Percentiles rank a stretch among this genome's conserved stretches.
These are phyloP conservation scores for Seira ritae DNA, from an alignment of 2,888 invertebrate genomes.

Conservation along the genomic window DNA sequence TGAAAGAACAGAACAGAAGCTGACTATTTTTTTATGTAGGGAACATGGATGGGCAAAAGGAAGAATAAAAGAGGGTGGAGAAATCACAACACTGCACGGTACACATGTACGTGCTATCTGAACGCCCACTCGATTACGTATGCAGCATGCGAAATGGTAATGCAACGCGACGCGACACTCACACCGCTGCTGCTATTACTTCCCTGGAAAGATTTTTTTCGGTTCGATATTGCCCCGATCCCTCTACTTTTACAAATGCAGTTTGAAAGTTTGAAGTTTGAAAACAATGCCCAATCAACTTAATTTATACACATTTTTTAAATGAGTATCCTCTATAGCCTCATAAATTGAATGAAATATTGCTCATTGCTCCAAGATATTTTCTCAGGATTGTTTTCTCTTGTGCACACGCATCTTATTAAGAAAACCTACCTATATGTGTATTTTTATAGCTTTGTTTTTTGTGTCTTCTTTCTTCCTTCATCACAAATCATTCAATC, in stretches of 20 bases:
- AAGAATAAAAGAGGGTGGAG: slow-evolving; percentile 12
- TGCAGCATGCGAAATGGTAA: neutral
- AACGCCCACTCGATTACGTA: slow-evolving; percentile 10
- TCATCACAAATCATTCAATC: slow-evolving; percentile 28
- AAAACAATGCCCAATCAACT: slow-evolving; percentile 14
- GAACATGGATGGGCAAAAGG: neutral
- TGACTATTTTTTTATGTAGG: neutral
- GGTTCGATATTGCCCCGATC: too few species aligned
- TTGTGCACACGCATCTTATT: slow-evolving; percentile 1
- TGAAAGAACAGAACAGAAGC: slow-evolving; percentile 4
- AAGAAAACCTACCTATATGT: too few species aligned
- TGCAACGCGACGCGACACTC: neutral
- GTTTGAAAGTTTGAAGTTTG: too few species aligned
- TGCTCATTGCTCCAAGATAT: neutral
- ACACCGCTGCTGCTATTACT: too few species aligned
- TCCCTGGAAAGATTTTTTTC: too few species aligned
- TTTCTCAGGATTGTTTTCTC: slow-evolving; percentile 17
- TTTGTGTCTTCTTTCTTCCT: slow-evolving; percentile 6
- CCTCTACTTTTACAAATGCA: too few species aligned
- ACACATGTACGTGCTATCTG: neutral
- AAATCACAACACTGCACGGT: slow-evolving; percentile 16
- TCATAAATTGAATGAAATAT: slow-evolving; percentile 7
- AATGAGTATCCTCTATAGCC: slow-evolving; percentile 1
- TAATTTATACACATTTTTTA: slow-evolving; percentile 19
- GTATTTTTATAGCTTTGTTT: too few species aligned